These are phyloP conservation scores for Accipiter virgatus DNA, from an alignment of 2,113 vertebrate species.

Conservation along the genomic window DNA sequence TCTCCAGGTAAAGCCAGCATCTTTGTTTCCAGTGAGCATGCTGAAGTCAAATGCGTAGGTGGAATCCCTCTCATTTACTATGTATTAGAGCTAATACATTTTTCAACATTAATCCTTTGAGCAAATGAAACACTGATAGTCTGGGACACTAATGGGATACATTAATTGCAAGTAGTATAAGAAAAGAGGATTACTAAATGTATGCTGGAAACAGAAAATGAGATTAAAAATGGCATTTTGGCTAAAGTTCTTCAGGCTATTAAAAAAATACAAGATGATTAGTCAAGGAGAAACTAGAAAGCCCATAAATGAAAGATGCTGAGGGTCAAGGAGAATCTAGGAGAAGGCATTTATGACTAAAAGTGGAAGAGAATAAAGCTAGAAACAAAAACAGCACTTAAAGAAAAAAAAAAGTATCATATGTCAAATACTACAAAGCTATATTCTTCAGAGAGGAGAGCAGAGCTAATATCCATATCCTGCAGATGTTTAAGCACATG, in stretches of 20 bases:
- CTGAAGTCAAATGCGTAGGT: background rate
- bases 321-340: conserved; percentile 16
- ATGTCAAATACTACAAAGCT: background rate
- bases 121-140: conserved; percentile 61
- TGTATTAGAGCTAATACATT: conserved; percentile 53
- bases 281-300: conserved; percentile 53
- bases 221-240: conserved; percentile 64
- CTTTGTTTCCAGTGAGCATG: background rate
- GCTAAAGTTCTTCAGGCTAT: conserved; percentile 44
- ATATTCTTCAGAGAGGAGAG: background rate
- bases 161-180: conserved; percentile 55
- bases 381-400: background rate
- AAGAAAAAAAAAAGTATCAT: background rate
- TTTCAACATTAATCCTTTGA: conserved; percentile 58
- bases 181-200: conserved; percentile 65
- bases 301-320: conserved; percentile 16
- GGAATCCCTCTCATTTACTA: conserved; percentile 52
- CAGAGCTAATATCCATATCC: background rate
- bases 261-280: conserved; percentile 47
- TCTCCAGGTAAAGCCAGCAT: background rate
- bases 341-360: conserved; percentile 2
- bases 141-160: conserved; percentile 52
- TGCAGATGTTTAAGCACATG: background rate
- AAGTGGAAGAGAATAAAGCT: background rate
- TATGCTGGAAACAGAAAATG: conserved; percentile 60